phyloP scores from a whole-genome alignment of 2,113 vertebrate species.

The Ceyx margarethae region DNA sequence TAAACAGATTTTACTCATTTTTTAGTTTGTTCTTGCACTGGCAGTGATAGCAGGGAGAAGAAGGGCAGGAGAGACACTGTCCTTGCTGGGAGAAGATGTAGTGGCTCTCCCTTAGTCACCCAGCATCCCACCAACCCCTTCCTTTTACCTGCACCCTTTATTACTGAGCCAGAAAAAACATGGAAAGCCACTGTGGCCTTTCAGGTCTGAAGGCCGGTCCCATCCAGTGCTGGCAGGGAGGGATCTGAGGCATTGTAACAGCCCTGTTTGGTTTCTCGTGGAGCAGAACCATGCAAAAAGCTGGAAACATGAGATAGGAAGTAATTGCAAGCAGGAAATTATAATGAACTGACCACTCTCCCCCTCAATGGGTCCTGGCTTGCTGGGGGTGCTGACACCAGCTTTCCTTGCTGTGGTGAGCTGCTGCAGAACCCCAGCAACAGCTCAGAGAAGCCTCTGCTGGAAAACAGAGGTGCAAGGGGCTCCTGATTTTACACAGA shows the following conservation, averaged over 20 bases:
- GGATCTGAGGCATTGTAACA: not conserved
- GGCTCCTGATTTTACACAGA: not conserved
- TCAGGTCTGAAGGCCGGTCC: not conserved
- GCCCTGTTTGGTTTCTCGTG: not conserved
- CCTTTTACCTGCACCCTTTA: not conserved
- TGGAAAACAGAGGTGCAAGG: not conserved
- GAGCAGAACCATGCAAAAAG: not conserved
- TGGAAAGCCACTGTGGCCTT: not conserved
- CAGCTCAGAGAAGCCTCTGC: not conserved
- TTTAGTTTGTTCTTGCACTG: not conserved
- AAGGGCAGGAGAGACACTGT: not conserved
- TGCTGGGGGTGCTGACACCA: not conserved
- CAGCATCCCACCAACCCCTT: not conserved
- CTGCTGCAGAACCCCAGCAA: not conserved
- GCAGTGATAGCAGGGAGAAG: not conserved
- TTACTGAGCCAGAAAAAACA: not conserved
- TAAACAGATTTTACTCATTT: not conserved
- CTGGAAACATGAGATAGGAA: not conserved
- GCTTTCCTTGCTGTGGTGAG: not conserved
- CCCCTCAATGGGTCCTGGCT: rapidly evolving
- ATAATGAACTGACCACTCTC: not conserved
- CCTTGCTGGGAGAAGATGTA: not conserved
- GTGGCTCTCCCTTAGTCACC: not conserved
- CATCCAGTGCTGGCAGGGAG: not conserved
- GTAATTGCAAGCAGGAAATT: not conserved